These are phyloP conservation scores for Callithrix jacchus DNA, from an alignment of 2,113 vertebrate genomes.

Conservation along the genomic window DNA sequence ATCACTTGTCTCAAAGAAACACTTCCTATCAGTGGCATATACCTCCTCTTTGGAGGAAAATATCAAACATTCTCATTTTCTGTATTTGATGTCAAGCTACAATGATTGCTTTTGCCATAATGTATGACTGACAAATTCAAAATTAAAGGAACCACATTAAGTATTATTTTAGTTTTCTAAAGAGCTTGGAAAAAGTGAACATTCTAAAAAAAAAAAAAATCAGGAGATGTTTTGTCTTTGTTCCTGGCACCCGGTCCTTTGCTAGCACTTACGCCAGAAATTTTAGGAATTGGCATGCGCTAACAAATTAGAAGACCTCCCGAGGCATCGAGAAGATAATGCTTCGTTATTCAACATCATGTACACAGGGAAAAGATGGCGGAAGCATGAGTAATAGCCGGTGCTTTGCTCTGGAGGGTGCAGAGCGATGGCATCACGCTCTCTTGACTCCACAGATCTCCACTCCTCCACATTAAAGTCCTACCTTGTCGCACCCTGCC, in stretches of 20 bases:
- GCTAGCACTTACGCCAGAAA: neutral
- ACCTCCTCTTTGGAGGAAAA: neutral
- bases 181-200: neutral
- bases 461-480: neutral
- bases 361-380: neutral
- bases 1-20: neutral
- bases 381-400: neutral
- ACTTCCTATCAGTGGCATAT: neutral
- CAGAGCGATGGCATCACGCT: accelerated
- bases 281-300: neutral
- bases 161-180: neutral
- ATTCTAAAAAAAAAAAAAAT: neutral
- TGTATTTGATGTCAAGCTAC: neutral
- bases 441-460: neutral
- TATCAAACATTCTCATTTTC: neutral
- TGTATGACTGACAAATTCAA: neutral
- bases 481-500: accelerated
- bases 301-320: neutral
- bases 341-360: neutral
- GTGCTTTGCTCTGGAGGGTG: neutral
- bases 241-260: neutral
- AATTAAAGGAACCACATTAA: neutral
- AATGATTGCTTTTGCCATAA: neutral
- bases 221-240: neutral
- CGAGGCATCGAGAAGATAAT: neutral